Evolutionary conservation across 2,797 vertebrate species (phyloP).

Genomic region (Sebastes reedi): DNA sequence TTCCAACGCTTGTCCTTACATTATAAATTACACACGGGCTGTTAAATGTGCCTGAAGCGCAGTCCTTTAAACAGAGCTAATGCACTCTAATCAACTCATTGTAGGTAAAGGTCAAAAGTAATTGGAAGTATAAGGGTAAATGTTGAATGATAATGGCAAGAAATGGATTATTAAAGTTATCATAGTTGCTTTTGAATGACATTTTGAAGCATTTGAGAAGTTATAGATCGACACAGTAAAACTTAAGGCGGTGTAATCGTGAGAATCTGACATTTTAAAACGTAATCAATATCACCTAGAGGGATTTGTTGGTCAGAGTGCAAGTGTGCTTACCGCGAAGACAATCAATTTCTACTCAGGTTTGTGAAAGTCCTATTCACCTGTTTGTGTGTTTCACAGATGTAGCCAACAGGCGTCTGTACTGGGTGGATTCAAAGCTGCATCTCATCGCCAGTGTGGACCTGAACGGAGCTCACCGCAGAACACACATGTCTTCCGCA

Average conservation of each 20-base stretch:
- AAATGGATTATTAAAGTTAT: conserved; percentile 22
- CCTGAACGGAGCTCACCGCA: conserved; percentile 91
- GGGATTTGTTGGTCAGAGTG: conserved; percentile 58
- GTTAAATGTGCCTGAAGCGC: neutral
- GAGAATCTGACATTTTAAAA: conserved; percentile 66
- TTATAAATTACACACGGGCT: neutral
- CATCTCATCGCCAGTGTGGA: conserved; percentile 95
- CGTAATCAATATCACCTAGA: conserved; percentile 60
- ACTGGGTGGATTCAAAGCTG: conserved; percentile 98
- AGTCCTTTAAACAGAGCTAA: neutral
- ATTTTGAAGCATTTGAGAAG: conserved; percentile 43
- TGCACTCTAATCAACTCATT: neutral
- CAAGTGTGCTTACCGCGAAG: conserved; percentile 41
- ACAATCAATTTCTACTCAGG: conserved; percentile 56
- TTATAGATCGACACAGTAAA: conserved; percentile 23
- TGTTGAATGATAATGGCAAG: conserved; percentile 2
- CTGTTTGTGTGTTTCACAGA: conserved; percentile 78
- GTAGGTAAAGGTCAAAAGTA: conserved; percentile 12
- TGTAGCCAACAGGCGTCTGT: conserved; percentile 92
- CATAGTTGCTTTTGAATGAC: neutral
- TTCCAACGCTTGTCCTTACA: neutral
- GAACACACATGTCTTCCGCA: conserved; percentile 90
- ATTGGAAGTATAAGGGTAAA: conserved; percentile 1
- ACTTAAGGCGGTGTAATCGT: conserved; percentile 20
- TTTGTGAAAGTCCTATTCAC: conserved; percentile 21